A percentile compares a stretch with the other conserved stretches of the same genome.
Conservation (phyloP, 2,113 vertebrate species). For the Myrmecobius fasciatus region DNA sequence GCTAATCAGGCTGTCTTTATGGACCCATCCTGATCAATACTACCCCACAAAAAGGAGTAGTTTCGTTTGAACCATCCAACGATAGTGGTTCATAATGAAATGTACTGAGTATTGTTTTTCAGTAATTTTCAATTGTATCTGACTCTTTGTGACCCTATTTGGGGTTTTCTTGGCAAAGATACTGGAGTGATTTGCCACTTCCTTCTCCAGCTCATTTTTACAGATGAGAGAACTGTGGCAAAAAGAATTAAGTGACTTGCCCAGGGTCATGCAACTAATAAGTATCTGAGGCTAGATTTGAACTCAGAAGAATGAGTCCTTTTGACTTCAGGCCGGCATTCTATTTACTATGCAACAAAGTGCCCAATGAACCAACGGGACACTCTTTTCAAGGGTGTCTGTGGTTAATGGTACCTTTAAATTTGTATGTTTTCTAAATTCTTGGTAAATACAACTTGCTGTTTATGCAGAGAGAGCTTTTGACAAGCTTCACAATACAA, state of each 20-base stretch:
- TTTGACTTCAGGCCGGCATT: neutral
- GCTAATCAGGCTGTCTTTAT: neutral
- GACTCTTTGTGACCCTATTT: neutral
- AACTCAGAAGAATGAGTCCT: too few species aligned
- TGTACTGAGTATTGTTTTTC: neutral
- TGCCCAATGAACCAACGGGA: neutral
- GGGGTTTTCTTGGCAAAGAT: neutral
- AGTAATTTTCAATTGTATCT: neutral
- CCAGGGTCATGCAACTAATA: neutral
- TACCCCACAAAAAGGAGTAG: neutral
- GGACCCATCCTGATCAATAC: neutral
- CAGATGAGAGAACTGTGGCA: neutral
- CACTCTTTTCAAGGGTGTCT: neutral
- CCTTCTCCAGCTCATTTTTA: neutral
- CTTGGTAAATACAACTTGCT: neutral
- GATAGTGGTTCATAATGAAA: neutral
- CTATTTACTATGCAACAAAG: neutral
- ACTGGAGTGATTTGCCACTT: neutral
- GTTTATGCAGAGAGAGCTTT: slow-evolving; percentile 45
- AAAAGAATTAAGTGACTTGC: neutral
- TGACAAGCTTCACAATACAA: slow-evolving; percentile 28
- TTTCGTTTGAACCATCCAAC: neutral
- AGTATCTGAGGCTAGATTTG: neutral
- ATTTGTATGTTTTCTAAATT: slow-evolving; percentile 17
- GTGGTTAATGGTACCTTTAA: neutral